phyloP scores from a whole-genome alignment of 2,113 vertebrate genomes.

The Callorhinus ursinus region DNA sequence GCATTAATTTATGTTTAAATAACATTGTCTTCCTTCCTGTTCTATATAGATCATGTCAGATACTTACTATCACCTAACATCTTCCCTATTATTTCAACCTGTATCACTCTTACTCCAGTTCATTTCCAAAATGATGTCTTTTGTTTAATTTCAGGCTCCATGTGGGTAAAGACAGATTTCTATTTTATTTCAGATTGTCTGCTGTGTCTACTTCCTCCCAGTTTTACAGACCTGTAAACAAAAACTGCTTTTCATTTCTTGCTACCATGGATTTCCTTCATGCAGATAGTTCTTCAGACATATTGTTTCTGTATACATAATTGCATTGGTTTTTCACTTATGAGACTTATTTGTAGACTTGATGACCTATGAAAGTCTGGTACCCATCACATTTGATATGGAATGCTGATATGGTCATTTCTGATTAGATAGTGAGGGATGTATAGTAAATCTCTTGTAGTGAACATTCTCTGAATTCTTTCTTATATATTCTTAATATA shows the following conservation, averaged over 20 bases:
- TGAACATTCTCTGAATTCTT: neutral
- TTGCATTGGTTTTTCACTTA: neutral
- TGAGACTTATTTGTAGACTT: neutral
- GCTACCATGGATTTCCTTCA: neutral
- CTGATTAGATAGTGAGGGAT: neutral
- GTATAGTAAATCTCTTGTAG: neutral
- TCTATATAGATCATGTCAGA: neutral
- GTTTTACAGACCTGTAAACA: constrained; percentile 15
- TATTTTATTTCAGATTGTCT: constrained; percentile 27
- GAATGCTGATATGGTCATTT: neutral
- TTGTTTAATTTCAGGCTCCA: neutral
- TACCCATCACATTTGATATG: neutral
- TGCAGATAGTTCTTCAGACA: neutral
- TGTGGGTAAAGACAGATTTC: neutral
- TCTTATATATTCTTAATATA: neutral
- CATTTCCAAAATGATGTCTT: neutral
- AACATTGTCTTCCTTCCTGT: neutral
- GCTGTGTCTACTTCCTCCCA: neutral
- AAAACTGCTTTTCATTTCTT: neutral
- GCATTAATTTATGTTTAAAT: constrained; percentile 5
- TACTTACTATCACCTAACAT: neutral
- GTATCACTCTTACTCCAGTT: neutral
- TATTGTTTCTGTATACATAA: neutral
- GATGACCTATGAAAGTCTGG: neutral
- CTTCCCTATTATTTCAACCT: neutral